These are phyloP conservation scores for Akabosia matsudoensis DNA, from an alignment of 1,140 invertebrate species.

Conservation along the genomic window DNA sequence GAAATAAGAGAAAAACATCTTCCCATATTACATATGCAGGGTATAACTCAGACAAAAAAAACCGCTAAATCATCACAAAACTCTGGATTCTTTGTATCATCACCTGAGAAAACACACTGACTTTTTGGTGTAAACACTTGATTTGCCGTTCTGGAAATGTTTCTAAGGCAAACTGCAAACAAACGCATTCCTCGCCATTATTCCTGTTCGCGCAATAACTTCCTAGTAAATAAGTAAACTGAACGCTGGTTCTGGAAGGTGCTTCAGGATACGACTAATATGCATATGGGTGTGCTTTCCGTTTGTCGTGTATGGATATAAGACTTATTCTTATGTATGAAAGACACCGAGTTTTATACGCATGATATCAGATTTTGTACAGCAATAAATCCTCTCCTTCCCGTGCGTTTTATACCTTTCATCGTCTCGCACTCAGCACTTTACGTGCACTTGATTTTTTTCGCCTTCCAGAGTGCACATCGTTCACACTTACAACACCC, in stretches of 20 bases:
- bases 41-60: not conserved
- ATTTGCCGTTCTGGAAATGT: too few species aligned
- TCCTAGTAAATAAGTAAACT: too few species aligned
- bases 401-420: conserved; percentile 38
- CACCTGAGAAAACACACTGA: not conserved
- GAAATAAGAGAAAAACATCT: not conserved
- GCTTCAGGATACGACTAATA: too few species aligned
- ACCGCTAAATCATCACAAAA: not conserved
- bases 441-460: conserved; percentile 1
- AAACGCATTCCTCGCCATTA: not conserved
- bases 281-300: conserved; percentile 17
- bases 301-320: too few species aligned
- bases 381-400: conserved; percentile 35
- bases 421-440: conserved; percentile 31
- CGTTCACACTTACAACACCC: not conserved
- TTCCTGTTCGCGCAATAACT: too few species aligned
- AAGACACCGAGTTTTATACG: too few species aligned
- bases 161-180: conserved; percentile 22
- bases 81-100: not conserved
- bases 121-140: not conserved
- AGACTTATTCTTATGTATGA: too few species aligned
- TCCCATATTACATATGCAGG: too few species aligned
- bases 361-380: conserved; percentile 37
- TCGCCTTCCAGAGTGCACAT: not conserved
- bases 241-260: too few species aligned